Evolutionary conservation across 2,797 vertebrate species (phyloP).

Genomic region (Danionella dracula): DNA sequence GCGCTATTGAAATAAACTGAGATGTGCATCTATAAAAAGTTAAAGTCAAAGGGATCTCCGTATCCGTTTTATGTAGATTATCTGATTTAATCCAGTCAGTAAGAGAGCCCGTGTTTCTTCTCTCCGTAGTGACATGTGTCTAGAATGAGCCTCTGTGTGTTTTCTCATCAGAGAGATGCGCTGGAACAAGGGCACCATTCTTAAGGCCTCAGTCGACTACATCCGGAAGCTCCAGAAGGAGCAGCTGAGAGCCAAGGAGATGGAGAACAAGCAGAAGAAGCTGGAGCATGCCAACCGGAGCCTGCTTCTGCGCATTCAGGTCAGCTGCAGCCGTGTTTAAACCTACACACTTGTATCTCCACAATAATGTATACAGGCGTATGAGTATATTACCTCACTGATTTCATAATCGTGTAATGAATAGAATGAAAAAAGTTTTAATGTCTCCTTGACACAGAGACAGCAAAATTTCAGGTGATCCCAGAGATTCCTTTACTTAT

Average conservation of each 20-base stretch:
- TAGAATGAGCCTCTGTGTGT: conserved; percentile 36
- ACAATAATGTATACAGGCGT: too few relatives aligned
- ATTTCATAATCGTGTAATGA: too few relatives aligned
- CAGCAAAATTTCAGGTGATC: too few relatives aligned
- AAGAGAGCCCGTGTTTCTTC: too few relatives aligned
- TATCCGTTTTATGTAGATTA: neutral
- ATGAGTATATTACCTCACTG: too few relatives aligned
- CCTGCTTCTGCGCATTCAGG: conserved; percentile 80
- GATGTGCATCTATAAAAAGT: too few relatives aligned
- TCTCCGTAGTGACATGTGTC: conserved; percentile 13
- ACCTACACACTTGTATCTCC: too few relatives aligned
- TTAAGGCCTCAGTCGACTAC: conserved; percentile 89
- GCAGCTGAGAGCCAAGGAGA: conserved; percentile 74
- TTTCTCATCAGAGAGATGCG: conserved; percentile 72
- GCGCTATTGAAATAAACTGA: too few relatives aligned
- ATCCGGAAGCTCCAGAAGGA: conserved; percentile 87
- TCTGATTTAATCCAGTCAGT: neutral
- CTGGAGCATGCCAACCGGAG: conserved; percentile 77
- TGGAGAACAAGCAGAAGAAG: conserved; percentile 78
- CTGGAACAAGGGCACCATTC: conserved; percentile 90
- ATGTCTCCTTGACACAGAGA: too few relatives aligned
- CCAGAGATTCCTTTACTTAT: too few relatives aligned
- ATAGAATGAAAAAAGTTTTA: too few relatives aligned
- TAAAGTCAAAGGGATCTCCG: neutral
- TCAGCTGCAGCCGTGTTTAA: conserved; percentile 29